Percentiles rank a stretch among this genome's conserved stretches.
phyloP scores from a whole-genome alignment of 2,888 invertebrate genomes.

The Cosmorhoe ocellata region DNA sequence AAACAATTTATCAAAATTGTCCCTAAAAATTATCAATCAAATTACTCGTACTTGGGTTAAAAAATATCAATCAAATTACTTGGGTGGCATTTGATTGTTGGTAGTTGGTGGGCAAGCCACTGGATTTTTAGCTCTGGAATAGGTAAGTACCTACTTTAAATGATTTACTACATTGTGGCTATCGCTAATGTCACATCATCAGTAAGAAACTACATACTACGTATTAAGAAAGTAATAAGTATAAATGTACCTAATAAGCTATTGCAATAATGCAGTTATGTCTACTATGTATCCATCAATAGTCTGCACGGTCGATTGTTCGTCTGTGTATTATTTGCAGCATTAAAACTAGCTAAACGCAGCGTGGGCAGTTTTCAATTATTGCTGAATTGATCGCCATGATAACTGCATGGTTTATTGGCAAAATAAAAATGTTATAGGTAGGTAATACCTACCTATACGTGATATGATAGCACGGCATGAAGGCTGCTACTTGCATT shows the following conservation, averaged over 20 bases:
- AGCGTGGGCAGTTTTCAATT: constrained; percentile 46
- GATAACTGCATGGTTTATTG: constrained; percentile 55
- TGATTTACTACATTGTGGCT: not conserved
- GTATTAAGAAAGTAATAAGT: not conserved
- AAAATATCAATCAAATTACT: no score
- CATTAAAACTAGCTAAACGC: constrained; percentile 4
- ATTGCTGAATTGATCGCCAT: constrained; percentile 49
- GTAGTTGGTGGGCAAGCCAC: no score
- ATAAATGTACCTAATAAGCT: no score
- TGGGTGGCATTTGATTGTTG: not conserved
- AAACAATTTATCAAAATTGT: no score
- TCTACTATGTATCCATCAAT: not conserved
- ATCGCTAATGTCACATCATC: not conserved
- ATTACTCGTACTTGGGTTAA: no score
- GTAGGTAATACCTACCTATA: no score
- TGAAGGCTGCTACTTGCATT: no score
- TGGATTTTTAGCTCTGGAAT: no score
- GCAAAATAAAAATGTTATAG: constrained; percentile 46
- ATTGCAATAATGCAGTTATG: constrained; percentile 4
- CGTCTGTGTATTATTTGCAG: constrained; percentile 3
- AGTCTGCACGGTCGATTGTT: not conserved
- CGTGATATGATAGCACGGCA: constrained; percentile 38
- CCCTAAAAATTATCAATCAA: no score
- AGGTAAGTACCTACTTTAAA: no score
- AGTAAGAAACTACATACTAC: not conserved